Evolutionary conservation across 2,888 invertebrate genomes (phyloP).

Genomic region (Nipponacmea schrenckii): DNA sequence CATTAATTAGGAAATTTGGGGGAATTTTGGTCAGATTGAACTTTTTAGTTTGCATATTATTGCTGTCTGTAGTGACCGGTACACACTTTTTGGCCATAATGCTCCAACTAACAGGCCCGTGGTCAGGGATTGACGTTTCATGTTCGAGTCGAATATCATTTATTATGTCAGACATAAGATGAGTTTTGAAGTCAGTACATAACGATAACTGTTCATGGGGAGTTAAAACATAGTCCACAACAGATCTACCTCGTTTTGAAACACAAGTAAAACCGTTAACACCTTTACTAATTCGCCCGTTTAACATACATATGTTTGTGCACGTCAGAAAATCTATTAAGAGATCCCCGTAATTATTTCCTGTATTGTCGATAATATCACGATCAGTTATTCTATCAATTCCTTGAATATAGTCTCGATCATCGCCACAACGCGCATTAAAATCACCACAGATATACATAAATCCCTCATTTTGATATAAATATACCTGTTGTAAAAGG

Average conservation of each 20-base stretch:
- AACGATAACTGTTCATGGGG: neutral
- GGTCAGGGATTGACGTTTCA: neutral
- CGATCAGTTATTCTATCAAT: neutral
- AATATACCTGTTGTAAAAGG: neutral
- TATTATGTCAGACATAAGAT: neutral
- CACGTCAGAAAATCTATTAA: neutral
- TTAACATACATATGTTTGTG: neutral
- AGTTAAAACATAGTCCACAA: neutral
- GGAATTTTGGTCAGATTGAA: too few relatives aligned
- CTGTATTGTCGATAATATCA: neutral
- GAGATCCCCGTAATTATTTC: neutral
- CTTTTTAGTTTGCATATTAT: too few relatives aligned
- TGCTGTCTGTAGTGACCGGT: too few relatives aligned
- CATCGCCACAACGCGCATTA: neutral
- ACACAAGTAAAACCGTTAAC: neutral
- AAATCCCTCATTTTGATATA: constrained; percentile 1
- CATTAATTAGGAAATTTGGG: too few relatives aligned
- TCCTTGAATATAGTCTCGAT: neutral
- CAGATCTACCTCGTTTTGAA: neutral
- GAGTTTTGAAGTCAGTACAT: neutral
- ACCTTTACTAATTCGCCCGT: neutral
- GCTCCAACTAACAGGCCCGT: neutral
- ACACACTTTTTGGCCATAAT: too few relatives aligned
- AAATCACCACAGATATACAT: neutral
- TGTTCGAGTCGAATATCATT: neutral